Evolutionary conservation across 2,797 vertebrate genomes (phyloP).

Genomic region (Poeciliopsis paucimaculata): DNA sequence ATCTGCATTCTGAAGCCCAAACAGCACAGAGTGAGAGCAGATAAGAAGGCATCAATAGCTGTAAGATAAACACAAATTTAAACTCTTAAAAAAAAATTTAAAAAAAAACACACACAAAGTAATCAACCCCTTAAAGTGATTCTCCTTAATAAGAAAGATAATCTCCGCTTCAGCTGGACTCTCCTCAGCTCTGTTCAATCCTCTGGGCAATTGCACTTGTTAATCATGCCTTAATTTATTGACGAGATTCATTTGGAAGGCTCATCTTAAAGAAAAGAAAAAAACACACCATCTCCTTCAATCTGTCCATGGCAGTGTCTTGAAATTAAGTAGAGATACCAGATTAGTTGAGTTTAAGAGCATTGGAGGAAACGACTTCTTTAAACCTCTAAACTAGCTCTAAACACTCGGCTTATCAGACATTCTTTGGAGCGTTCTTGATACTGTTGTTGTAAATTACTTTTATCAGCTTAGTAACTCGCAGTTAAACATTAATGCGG

Average conservation of each 20-base stretch:
- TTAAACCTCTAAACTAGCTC: not conserved
- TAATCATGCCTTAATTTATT: conserved; percentile 81
- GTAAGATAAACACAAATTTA: conserved; percentile 67
- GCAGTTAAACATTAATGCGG: conserved; percentile 7
- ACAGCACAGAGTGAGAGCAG: conserved; percentile 31
- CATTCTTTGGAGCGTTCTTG: not conserved
- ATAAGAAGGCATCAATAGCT: conserved; percentile 56
- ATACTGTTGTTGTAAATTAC: not conserved
- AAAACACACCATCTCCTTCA: conserved; percentile 51
- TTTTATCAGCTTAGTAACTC: conserved; percentile 1
- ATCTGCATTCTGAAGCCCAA: conserved; percentile 44
- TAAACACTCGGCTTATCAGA: conserved; percentile 1
- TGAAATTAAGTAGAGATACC: conserved; percentile 62
- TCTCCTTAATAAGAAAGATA: conserved; percentile 77
- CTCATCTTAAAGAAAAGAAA: conserved; percentile 43
- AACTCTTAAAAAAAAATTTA: conserved; percentile 49
- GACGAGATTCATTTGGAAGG: conserved; percentile 73
- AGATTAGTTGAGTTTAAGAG: conserved; percentile 66
- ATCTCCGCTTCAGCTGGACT: conserved; percentile 71
- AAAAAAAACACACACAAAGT: conserved; percentile 52
- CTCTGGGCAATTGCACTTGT: conserved; percentile 75
- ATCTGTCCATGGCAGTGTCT: conserved; percentile 54
- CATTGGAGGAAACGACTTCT: not conserved
- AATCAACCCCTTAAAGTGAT: conserved; percentile 80
- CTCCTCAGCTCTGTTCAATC: conserved; percentile 63